Conservation (phyloP, 2,797 vertebrate genomes). For the Gallirallus australis region DNA sequence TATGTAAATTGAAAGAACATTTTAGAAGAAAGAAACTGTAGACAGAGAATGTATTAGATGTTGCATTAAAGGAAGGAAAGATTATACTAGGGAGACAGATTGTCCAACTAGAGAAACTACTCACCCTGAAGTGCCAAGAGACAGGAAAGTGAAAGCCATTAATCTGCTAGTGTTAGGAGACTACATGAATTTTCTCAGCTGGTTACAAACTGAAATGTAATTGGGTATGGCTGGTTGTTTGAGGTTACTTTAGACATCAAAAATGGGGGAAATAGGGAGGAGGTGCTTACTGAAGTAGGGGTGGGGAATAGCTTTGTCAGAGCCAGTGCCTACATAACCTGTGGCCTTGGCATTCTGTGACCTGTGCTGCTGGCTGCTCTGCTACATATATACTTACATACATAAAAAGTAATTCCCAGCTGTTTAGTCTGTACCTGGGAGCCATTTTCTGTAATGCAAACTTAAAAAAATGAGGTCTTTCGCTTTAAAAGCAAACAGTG, state of each 20-base stretch:
- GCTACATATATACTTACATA: not conserved
- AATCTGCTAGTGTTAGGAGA: not conserved
- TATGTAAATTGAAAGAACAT: conserved; percentile 27
- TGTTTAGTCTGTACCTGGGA: not conserved
- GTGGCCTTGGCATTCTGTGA: not conserved
- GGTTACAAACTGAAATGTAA: conserved; percentile 1
- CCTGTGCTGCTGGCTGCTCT: not conserved
- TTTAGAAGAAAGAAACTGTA: conserved; percentile 22
- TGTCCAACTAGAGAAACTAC: not conserved
- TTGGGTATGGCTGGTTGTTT: not conserved
- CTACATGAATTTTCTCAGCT: not conserved
- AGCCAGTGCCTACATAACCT: no score
- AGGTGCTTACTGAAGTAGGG: not conserved
- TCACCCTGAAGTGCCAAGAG: not conserved
- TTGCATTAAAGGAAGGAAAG: conserved; percentile 24
- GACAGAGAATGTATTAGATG: not conserved
- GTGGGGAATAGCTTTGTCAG: not conserved
- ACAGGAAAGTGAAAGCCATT: conserved; percentile 21
- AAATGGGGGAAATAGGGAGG: not conserved
- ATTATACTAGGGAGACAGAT: not conserved
- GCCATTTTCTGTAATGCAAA: not conserved
- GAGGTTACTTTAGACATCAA: not conserved
- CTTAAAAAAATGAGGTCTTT: not conserved
- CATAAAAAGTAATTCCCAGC: not conserved
- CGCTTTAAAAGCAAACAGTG: not conserved